These are phyloP conservation scores for Gambelia wislizenii DNA, from an alignment of 2,797 vertebrate genomes.

Conservation along the genomic window DNA sequence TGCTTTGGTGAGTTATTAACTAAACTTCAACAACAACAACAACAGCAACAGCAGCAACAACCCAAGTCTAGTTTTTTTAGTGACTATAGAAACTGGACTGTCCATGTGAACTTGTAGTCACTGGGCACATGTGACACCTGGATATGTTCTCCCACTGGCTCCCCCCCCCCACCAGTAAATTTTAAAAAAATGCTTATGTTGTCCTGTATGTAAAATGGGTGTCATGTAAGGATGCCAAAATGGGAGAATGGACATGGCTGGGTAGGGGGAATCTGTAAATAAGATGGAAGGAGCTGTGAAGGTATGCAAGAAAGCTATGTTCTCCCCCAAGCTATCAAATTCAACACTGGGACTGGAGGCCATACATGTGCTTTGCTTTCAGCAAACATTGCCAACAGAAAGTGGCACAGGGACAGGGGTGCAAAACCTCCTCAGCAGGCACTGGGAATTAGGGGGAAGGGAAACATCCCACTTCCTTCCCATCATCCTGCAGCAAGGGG, in stretches of 20 bases:
- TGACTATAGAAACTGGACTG: not conserved
- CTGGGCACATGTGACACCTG: not conserved
- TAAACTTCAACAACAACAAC: not conserved
- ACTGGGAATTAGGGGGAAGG: too few species aligned
- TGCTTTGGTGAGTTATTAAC: not conserved
- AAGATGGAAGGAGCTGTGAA: not conserved
- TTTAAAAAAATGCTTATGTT: too few species aligned
- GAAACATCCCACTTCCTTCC: too few species aligned
- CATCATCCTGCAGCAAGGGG: too few species aligned
- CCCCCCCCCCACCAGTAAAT: too few species aligned
- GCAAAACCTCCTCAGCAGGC: too few species aligned
- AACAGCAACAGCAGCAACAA: too few species aligned
- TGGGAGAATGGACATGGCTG: not conserved
- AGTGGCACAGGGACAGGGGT: not conserved
- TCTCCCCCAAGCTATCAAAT: not conserved
- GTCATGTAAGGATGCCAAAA: not conserved
- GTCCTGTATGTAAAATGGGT: not conserved
- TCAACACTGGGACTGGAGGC: not conserved
- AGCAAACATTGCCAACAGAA: too few species aligned
- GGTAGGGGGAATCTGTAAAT: not conserved
- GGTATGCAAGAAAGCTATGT: not conserved
- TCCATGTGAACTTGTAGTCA: not conserved
- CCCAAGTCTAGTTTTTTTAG: not conserved
- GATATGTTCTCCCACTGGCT: too few species aligned
- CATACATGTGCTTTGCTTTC: not conserved